These are phyloP conservation scores for Lasioglossum figueresi DNA, from an alignment of 2,888 invertebrate genomes.

Conservation along the genomic window DNA sequence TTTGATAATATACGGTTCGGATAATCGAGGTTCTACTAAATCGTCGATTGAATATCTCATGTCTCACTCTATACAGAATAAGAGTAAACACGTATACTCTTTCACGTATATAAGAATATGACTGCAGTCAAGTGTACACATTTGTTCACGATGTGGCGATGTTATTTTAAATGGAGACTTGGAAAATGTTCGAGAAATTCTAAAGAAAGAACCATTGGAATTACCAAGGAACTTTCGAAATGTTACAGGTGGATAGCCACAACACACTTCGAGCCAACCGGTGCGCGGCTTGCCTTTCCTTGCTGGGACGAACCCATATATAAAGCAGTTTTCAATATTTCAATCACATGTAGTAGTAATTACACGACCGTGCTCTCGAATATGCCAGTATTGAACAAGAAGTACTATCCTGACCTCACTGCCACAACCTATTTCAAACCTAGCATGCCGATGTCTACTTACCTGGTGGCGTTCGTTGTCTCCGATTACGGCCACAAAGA, in stretches of 20 bases:
- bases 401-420: rapidly evolving
- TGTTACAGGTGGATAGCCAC: constrained; percentile 86
- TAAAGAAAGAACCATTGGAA: not conserved
- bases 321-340: constrained; percentile 89
- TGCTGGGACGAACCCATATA: constrained; percentile 90
- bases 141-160: not conserved
- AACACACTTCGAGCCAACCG: constrained; percentile 89
- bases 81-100: too few relatives aligned
- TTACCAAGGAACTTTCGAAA: not conserved
- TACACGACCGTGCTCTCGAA: constrained; percentile 82
- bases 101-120: too few relatives aligned
- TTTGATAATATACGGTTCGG: too few relatives aligned
- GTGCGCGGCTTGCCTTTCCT: constrained; percentile 89
- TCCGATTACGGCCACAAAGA: constrained; percentile 83
- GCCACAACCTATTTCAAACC: constrained; percentile 57
- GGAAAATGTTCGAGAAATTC: not conserved
- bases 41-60: too few relatives aligned
- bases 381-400: constrained; percentile 40
- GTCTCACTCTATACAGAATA: too few relatives aligned
- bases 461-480: constrained; percentile 87
- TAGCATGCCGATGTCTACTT: constrained; percentile 84
- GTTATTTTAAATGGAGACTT: not conserved
- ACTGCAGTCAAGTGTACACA: too few relatives aligned
- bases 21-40: too few relatives aligned
- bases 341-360: constrained; percentile 85